Percentiles rank a stretch among this genome's conserved stretches.
phyloP scores from a whole-genome alignment of 2,888 invertebrate genomes.

The Rhaphigaster nebulosa region DNA sequence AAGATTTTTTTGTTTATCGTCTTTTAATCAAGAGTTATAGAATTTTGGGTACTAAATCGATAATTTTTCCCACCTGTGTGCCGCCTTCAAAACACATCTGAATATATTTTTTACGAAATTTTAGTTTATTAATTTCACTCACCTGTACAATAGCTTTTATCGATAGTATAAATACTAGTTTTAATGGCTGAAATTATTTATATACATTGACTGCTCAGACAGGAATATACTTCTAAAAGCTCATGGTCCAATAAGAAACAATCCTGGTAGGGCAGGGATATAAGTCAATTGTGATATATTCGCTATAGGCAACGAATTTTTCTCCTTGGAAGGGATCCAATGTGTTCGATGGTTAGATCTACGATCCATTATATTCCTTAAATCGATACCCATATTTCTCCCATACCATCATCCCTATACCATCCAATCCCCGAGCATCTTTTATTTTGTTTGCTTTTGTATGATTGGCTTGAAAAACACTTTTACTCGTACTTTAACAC shows the following conservation, averaged over 20 bases:
- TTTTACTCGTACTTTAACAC: no score
- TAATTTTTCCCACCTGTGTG: no score
- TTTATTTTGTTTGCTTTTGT: constrained; percentile 12
- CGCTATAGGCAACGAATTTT: not conserved
- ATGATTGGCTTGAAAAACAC: not conserved
- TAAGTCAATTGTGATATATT: constrained; percentile 10
- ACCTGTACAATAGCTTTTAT: not conserved
- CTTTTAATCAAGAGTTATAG: no score
- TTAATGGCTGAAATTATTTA: not conserved
- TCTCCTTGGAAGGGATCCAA: constrained; percentile 34
- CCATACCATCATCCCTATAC: not conserved
- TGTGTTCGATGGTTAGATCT: not conserved
- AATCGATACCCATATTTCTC: constrained; percentile 8
- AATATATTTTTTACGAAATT: no score
- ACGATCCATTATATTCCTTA: constrained; percentile 22
- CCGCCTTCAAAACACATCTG: no score
- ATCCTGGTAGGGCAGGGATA: not conserved
- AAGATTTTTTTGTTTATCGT: no score
- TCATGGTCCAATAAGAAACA: not conserved
- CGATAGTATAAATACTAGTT: not conserved
- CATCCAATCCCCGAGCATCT: not conserved
- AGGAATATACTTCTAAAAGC: not conserved
- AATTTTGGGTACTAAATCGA: no score
- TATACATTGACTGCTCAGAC: not conserved
- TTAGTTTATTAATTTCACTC: no score